A percentile compares a stretch with the other conserved stretches of the same genome.
Conservation (phyloP, 53 echinoderm and acorn worm genomes). For the Glandiceps talaboti region DNA sequence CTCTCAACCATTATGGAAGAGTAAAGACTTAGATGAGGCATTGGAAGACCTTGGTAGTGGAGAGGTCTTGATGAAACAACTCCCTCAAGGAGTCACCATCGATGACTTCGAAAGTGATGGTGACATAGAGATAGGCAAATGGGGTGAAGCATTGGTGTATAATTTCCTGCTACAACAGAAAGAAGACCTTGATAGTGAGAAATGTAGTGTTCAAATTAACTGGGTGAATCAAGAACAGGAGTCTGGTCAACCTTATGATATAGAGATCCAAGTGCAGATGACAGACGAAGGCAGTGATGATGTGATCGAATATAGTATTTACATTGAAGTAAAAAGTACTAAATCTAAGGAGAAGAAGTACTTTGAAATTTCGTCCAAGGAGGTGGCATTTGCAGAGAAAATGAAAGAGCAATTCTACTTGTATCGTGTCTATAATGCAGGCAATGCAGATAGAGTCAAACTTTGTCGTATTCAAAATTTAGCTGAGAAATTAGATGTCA, state of each 20-base stretch:
- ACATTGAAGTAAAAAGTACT: conserved; percentile 47
- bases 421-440: conserved; percentile 37
- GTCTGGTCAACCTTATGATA: conserved; percentile 35
- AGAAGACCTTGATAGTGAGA: neutral
- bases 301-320: conserved; percentile 1
- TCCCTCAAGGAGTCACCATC: neutral
- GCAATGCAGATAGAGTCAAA: conserved; percentile 14
- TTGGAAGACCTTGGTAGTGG: conserved; percentile 27
- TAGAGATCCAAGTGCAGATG: conserved; percentile 9
- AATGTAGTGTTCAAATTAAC: neutral
- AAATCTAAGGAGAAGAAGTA: conserved; percentile 19
- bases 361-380: conserved; percentile 38
- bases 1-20: neutral
- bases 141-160: conserved; percentile 49
- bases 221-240: conserved; percentile 29
- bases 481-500: conserved; percentile 22
- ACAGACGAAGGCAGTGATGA: neutral
- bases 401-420: conserved; percentile 20
- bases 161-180: conserved; percentile 12
- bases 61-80: conserved; percentile 8
- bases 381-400: conserved; percentile 32
- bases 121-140: conserved; percentile 20
- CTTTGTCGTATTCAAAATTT: conserved; percentile 23
- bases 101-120: neutral
- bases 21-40: conserved; percentile 15